Base-by-base conservation (phyloP, 2,888 invertebrate species). In the Pachycephus smyrnensis region DNA sequence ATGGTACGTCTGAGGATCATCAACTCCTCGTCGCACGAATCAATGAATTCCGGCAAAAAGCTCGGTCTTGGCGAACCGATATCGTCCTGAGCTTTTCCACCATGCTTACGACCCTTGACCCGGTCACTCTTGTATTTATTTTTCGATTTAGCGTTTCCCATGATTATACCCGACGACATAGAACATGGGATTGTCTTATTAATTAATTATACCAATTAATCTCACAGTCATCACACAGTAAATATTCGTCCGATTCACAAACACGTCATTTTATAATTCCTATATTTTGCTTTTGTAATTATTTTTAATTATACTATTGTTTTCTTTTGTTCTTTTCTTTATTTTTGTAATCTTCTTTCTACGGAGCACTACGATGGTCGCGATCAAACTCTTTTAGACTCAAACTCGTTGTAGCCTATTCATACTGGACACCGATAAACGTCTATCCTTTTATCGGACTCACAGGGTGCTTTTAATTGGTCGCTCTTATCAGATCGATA, bases 1-100 rank as follows among this genome's bases (percentile, higher is more conserved):
- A 95, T 92, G 86, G 95, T 94, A 85, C 93, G 92, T 83, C 93
- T 92, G 93, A 96, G 92, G 73, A 92, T 92, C 73, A 92, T 89
- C 78, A 95, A 90, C 75, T 94, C 92, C 80, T 93, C 93, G 76
- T 94, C 93, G 82, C 94, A 78, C 12, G 78, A 75, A 9, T 75
- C 76, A 1, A 73, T 68, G 12, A 73, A 68, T 12, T 80, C 83
- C 32, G 76, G 12, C 2, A 78, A 69, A 33, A 82, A 78, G 69
- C 78, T 76, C 40, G 36, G 68, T 31, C 32, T 31, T 23, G 31
- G 31, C 6, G 32, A 32, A 31, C 33, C 15, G 6, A 33, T 12
- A 0, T 31, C 31, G 40, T 77, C 75, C 3, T 23, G 75, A 23
- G 12, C n/a, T 31, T 31, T 12, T 4, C 11, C 75, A 68, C 35